These are phyloP conservation scores for Ectemnius cavifrons DNA, from an alignment of 2,888 invertebrate species.

Conservation along the genomic window DNA sequence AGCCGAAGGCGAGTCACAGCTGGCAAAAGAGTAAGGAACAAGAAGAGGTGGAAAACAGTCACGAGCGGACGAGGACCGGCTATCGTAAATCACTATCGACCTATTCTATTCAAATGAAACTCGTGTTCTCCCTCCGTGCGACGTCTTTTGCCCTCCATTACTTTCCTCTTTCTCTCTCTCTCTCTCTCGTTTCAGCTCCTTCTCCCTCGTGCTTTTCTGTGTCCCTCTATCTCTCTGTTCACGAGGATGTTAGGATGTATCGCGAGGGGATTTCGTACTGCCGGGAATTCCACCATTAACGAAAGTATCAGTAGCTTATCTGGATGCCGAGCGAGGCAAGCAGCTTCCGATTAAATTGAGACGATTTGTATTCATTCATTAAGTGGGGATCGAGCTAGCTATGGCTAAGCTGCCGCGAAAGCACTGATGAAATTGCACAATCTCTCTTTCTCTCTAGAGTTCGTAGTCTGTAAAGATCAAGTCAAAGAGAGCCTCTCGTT, in stretches of 20 bases:
- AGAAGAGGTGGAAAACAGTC: slow-evolving; percentile 61
- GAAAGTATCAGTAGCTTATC: slow-evolving; percentile 49
- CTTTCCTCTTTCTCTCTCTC: slow-evolving; percentile 38
- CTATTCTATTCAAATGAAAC: slow-evolving; percentile 75
- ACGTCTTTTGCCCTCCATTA: slow-evolving; percentile 44
- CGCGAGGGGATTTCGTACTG: background rate
- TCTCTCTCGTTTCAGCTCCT: background rate
- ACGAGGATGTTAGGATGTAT: slow-evolving; percentile 24
- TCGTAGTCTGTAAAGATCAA: background rate
- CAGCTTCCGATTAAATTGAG: slow-evolving; percentile 50
- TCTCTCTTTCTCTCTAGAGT: slow-evolving; percentile 16
- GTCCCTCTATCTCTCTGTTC: slow-evolving; percentile 36
- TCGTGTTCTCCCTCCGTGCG: slow-evolving; percentile 59
- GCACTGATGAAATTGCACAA: slow-evolving; percentile 40
- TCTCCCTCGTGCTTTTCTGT: slow-evolving; percentile 27
- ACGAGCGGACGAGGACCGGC: slow-evolving; percentile 57
- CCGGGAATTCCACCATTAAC: slow-evolving; percentile 46
- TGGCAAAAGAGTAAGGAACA: slow-evolving; percentile 25
- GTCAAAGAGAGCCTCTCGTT: no score
- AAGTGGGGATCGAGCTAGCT: no score
- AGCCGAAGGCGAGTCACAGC: no score
- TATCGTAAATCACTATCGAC: slow-evolving; percentile 71
- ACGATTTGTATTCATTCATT: slow-evolving; percentile 47
- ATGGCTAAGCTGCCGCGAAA: slow-evolving; percentile 2
- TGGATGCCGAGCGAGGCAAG: slow-evolving; percentile 41